Base-by-base conservation (phyloP, 2,888 invertebrate species). In the Tinea trinotella region DNA sequence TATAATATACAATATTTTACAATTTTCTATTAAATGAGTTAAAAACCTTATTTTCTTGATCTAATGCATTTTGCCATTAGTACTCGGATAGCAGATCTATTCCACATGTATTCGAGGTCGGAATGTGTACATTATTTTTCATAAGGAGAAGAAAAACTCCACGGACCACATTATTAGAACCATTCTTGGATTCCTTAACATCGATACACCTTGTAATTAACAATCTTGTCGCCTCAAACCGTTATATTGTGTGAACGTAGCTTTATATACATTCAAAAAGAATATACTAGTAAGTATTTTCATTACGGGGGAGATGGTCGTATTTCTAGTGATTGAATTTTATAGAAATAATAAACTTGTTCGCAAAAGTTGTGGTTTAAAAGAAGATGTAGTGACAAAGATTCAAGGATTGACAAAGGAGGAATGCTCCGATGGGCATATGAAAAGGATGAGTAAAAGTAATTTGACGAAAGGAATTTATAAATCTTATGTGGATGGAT, bases 101-200 rank as follows among this genome's bases (percentile, higher is more conserved):
- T 40, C 13, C n/a, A 12, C 40, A 4, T 7, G 30, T 40, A 40
- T 40, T 12, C 15, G 40, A 40, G 30, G 13, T 13, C n/a, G 40
- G 13, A 40, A 40, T 40, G 40, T 13, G 2, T 40, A 40, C n/a
- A n/a, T 40, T 3, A 40, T 40, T 40, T 40, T 40, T 40, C 40
- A 40, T 40, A 40, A 13, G 13, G 3, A 40, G 13, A 15, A 12
- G n/a, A 40, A 40, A 40, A 40, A 40, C 3, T 40, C n/a, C 15
- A 12, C 40, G 2, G 13, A 40, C 40, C 40, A 40, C 40, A 40
- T 40, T 40, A 40, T 40, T 40, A 2, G 40, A n/a, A 9, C 35
- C n/a, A 35, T 9, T 3, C 3, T 35, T 7, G 40, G 40, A 40
- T 40, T 40, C 40, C 40, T 40, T 15, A 6, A 24, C n/a, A 7